phyloP scores from a whole-genome alignment of 2,797 vertebrate species.

The Gallinago stenura region DNA sequence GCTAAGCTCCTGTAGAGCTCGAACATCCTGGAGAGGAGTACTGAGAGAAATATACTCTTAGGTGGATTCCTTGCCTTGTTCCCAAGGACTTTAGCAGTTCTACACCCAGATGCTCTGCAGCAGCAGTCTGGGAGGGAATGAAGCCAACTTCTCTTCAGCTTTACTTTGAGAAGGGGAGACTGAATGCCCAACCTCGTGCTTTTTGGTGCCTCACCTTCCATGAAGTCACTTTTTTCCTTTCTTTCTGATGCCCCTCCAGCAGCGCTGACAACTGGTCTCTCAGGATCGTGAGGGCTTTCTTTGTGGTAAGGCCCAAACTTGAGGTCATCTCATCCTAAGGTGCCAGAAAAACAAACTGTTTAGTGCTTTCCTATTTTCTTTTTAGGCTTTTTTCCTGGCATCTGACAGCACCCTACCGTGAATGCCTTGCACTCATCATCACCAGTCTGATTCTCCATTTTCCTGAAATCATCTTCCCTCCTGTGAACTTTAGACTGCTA shows the following conservation, averaged over 20 bases:
- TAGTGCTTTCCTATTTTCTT: background rate
- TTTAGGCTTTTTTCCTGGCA: background rate
- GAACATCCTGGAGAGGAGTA: background rate
- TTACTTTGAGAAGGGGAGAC: background rate
- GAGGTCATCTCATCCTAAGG: constrained; percentile 85
- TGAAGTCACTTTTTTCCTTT: constrained; percentile 76
- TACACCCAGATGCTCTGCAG: background rate
- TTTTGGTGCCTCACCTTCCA: constrained; percentile 81
- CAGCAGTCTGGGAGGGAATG: background rate
- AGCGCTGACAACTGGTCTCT: constrained; percentile 89
- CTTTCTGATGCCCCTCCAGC: constrained; percentile 89
- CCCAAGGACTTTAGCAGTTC: background rate
- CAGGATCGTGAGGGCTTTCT: constrained; percentile 89
- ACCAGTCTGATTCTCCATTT: background rate
- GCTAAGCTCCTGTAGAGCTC: background rate
- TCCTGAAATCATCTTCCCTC: background rate
- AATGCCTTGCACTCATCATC: background rate
- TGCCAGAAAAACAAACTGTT: constrained; percentile 19
- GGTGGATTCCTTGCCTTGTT: background rate
- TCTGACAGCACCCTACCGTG: background rate
- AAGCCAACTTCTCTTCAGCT: background rate
- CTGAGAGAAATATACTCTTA: background rate
- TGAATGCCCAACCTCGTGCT: background rate
- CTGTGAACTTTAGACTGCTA: constrained; percentile 30
- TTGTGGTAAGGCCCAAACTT: constrained; percentile 90